A percentile compares a stretch with the other conserved stretches of the same genome.
These are phyloP conservation scores for Agrypnus murinus DNA, from an alignment of 2,888 invertebrate genomes.

Conservation along the genomic window DNA sequence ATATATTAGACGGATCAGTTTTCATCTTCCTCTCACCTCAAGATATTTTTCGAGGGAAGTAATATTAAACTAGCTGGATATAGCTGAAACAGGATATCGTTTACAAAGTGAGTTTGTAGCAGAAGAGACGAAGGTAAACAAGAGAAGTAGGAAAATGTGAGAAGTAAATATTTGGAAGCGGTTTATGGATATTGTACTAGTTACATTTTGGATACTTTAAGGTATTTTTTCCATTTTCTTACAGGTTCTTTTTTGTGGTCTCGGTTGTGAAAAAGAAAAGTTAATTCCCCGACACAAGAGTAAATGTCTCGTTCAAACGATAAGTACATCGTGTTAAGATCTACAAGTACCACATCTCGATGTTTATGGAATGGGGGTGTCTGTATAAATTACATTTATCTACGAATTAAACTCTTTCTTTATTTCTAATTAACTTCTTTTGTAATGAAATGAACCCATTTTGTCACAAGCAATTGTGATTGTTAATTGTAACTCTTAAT, in stretches of 20 bases:
- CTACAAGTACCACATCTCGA: no score
- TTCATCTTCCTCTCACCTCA: slow-evolving; percentile 38
- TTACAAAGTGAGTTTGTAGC: slow-evolving; percentile 58
- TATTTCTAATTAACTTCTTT: no score
- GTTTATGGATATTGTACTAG: slow-evolving; percentile 56
- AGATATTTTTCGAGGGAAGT: slow-evolving; percentile 33
- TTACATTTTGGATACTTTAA: slow-evolving; percentile 31
- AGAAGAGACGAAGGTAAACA: slow-evolving; percentile 59
- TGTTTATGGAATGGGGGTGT: no score
- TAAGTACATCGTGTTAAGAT: no score
- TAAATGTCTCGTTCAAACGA: no score
- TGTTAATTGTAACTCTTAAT: no score
- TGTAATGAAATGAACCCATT: no score
- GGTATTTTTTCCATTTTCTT: neutral
- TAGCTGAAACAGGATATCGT: slow-evolving; percentile 56
- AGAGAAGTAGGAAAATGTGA: slow-evolving; percentile 59
- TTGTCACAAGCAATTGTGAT: no score
- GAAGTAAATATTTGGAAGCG: slow-evolving; percentile 56
- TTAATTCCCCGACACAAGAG: neutral
- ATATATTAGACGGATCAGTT: slow-evolving; percentile 43
- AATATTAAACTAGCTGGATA: slow-evolving; percentile 55
- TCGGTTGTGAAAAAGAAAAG: neutral
- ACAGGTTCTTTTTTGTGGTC: slow-evolving; percentile 5
- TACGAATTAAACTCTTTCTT: no score
- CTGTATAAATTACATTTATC: no score